Evolutionary conservation across 2,797 vertebrate species (phyloP), one percentile per base, ranked within the genome.

Genomic region (Fundulus diaphanus): DNA sequence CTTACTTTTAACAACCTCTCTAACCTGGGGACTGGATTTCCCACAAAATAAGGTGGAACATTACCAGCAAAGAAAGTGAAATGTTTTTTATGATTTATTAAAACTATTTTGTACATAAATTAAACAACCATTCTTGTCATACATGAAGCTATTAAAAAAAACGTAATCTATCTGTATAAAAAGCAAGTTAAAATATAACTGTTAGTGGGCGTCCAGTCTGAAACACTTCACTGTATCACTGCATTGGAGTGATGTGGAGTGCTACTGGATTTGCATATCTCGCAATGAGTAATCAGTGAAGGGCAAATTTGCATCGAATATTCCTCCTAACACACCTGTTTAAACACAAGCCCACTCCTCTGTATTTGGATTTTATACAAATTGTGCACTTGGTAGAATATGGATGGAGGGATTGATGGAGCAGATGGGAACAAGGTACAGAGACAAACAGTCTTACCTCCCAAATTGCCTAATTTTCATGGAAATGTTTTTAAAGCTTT

Each of bases 261-360:
- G 76, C 87, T 84, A 82, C 82, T 85, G 61, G 74, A 92, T 95
- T 95, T 95, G 90, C 92, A 94, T 94, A 81, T 76, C 80, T 81
- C 31, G 56, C 70, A 72, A 86, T 90, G 89, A 90, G 79, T 73
- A 74, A 83, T 83, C 77, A 86, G 84, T 68, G 72, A 74, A 79
- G 80, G 80, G 73, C 70, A 54, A 84, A 94, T 95, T 95, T 95
- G 93, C 94, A 95, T 95, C 56, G 77, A 72, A 89, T 92, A 87
- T 88, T 86, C 81, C 68, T 85, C 81, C 66, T 80, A 74, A 59
- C 76, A 74, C 86, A 85, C 83, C 89, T 88, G 77, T 82, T 87
- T 68, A 82, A 90, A 88, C 72, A 90, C 52, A 73, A 83, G 35
- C 87, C 78, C 70, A 63, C 67, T 73, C 68, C 66, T 73, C 82